phyloP scores from a whole-genome alignment of 2,113 vertebrate species.

The Epinephelus moara region DNA sequence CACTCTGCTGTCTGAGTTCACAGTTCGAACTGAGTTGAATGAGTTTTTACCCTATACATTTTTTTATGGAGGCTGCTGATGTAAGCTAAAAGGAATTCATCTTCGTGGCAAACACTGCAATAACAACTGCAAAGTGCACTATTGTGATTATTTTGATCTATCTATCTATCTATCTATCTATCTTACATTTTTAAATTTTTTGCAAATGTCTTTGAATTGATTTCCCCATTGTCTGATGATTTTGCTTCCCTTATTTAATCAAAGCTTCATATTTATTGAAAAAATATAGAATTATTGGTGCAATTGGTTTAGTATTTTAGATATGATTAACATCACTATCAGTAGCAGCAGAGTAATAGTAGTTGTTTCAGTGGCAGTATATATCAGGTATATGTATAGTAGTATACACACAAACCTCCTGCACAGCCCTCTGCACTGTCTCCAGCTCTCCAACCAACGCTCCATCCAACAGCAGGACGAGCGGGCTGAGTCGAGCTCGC shows the following conservation, averaged over 20 bases:
- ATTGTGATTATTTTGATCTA: not conserved
- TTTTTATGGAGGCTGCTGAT: not conserved
- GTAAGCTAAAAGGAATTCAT: not conserved
- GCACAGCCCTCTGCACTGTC: conserved; percentile 88
- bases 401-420: conserved; percentile 84
- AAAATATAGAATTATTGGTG: not conserved
- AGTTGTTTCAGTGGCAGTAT: not conserved
- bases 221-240: not conserved
- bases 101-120: not conserved
- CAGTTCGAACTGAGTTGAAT: not conserved
- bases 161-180: not conserved
- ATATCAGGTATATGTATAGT: not conserved
- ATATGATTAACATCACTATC: not conserved
- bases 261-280: not conserved
- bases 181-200: too few relatives aligned
- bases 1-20: not conserved
- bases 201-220: not conserved
- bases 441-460: conserved; percentile 92
- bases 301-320: not conserved
- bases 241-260: not conserved
- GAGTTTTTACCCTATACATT: not conserved
- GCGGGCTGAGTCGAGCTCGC: conserved; percentile 88
- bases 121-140: not conserved
- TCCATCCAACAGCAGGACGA: conserved; percentile 91
- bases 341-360: not conserved